Conservation (phyloP, 2,797 vertebrate genomes). For the Sphenopsis melanotis region DNA sequence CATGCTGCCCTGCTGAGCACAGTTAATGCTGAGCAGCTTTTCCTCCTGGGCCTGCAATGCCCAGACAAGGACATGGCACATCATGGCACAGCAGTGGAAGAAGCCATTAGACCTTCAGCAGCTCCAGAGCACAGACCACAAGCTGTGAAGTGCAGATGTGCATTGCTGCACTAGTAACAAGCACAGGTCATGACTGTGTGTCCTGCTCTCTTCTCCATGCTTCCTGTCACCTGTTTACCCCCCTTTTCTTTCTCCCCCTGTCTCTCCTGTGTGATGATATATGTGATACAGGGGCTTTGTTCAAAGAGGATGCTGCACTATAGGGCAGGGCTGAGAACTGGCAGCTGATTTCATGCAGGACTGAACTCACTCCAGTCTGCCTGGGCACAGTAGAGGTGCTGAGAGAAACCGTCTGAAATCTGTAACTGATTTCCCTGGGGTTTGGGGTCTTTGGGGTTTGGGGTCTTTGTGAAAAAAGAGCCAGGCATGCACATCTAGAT, state of each 20-base stretch:
- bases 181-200: background rate
- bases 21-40: background rate
- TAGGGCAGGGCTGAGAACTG: background rate
- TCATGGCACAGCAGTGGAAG: background rate
- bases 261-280: background rate
- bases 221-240: background rate
- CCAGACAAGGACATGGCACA: background rate
- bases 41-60: rapidly evolving
- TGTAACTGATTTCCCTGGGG: background rate
- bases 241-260: background rate
- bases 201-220: background rate
- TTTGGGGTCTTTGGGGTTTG: background rate
- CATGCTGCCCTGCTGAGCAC: rapidly evolving
- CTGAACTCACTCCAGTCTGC: background rate
- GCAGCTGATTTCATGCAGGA: background rate
- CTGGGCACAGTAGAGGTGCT: background rate
- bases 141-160: background rate
- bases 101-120: background rate
- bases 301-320: background rate
- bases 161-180: background rate
- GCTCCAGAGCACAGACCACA: background rate
- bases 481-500: background rate
- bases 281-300: rapidly evolving
- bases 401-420: background rate
- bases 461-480: background rate